phyloP scores from a whole-genome alignment of 37 sponge, comb jelly and placozoan species.

The Oopsacas minuta region DNA sequence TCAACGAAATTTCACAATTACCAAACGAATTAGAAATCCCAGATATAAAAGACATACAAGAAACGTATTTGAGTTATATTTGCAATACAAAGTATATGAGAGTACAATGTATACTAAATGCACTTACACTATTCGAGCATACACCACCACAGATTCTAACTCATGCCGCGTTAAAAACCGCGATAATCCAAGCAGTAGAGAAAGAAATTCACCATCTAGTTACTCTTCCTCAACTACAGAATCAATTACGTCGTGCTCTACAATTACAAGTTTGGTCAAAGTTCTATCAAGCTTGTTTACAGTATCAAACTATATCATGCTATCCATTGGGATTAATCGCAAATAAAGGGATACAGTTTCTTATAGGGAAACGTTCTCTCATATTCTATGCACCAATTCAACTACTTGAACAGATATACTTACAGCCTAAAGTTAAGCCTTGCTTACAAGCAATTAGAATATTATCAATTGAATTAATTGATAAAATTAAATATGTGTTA shows the following conservation, averaged over 20 bases:
- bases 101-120: background rate
- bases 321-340: background rate
- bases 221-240: background rate
- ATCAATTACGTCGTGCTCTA: background rate
- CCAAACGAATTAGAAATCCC: background rate
- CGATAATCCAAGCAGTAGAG: slow-evolving; percentile 15
- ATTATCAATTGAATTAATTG: background rate
- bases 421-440: background rate
- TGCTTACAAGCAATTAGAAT: background rate
- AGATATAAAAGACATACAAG: background rate
- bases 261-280: slow-evolving; percentile 7
- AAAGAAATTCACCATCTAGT: background rate
- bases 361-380: background rate
- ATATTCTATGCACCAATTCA: background rate
- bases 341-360: background rate
- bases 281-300: slow-evolving; percentile 7
- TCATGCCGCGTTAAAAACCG: slow-evolving; percentile 9
- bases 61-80: background rate
- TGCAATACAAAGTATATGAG: background rate
- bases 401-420: background rate
- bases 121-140: background rate
- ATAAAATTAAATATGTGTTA: background rate
- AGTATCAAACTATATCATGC: background rate
- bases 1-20: background rate
- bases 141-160: background rate